Conservation (phyloP, 23 tunicate species). For the Ciona savignyi region DNA sequence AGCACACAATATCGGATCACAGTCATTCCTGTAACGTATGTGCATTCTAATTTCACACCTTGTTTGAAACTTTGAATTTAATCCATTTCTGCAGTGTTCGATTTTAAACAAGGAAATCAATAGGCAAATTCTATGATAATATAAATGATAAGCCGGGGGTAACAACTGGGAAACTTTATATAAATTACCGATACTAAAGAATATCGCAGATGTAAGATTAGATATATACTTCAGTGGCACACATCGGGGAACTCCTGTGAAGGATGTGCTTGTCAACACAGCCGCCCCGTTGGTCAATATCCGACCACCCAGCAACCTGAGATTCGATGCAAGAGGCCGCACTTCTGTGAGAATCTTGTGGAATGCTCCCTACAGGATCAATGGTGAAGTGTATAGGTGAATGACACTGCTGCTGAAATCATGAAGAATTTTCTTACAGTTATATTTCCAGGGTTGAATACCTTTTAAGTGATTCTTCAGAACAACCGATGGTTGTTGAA, state of each 20-base stretch:
- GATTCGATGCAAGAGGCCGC: neutral
- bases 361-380: slow-evolving; percentile 3
- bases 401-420: too few species aligned
- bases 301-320: neutral
- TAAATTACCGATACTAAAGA: too few species aligned
- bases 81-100: too few species aligned
- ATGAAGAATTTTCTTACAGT: too few species aligned
- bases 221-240: too few species aligned
- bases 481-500: neutral
- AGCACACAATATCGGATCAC: slow-evolving; percentile 36
- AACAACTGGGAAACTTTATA: too few species aligned
- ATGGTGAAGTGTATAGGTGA: neutral
- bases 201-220: too few species aligned
- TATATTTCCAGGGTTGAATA: slow-evolving; percentile 1
- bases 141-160: too few species aligned
- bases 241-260: neutral
- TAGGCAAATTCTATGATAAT: too few species aligned
- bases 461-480: neutral
- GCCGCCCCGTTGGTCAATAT: neutral
- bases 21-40: slow-evolving; percentile 8
- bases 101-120: too few species aligned
- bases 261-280: neutral
- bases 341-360: neutral
- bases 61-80: too few species aligned
- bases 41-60: too few species aligned